phyloP scores from a whole-genome alignment of 2,797 vertebrate genomes.

The Podargus strigoides region DNA sequence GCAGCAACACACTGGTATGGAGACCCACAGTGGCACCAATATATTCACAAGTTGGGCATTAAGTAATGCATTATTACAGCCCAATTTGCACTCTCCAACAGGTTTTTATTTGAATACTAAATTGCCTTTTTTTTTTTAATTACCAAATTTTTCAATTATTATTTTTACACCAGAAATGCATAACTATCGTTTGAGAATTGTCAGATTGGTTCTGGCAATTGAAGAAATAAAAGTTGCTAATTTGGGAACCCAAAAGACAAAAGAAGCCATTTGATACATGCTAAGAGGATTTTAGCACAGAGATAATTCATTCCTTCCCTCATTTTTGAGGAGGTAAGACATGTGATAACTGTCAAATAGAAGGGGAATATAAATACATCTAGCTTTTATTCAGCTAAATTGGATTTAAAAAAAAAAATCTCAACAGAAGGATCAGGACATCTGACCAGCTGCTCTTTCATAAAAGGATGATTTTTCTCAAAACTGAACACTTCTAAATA shows the following conservation, averaged over 20 bases:
- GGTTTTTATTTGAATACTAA: not conserved
- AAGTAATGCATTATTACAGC: not conserved
- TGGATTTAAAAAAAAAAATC: not conserved
- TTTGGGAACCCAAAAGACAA: not conserved
- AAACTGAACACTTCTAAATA: not conserved
- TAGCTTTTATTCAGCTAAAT: not conserved
- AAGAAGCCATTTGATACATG: not conserved
- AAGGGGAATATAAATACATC: not conserved
- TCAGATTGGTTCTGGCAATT: not conserved
- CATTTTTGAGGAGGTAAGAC: not conserved
- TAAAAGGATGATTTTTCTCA: not conserved
- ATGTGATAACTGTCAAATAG: not conserved
- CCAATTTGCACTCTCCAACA: not conserved
- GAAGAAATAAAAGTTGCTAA: not conserved
- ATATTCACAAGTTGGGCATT: not conserved
- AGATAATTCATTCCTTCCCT: not conserved
- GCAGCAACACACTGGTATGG: fast-evolving
- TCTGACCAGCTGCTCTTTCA: not conserved
- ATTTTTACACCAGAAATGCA: not conserved
- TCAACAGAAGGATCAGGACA: not conserved
- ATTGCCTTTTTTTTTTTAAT: not conserved
- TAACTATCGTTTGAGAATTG: not conserved
- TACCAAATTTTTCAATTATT: not conserved
- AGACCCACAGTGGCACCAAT: fast-evolving
- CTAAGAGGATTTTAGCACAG: not conserved